Evolutionary conservation across 2,113 vertebrate genomes (phyloP).

Genomic region (Neodontobutis hainanensis): DNA sequence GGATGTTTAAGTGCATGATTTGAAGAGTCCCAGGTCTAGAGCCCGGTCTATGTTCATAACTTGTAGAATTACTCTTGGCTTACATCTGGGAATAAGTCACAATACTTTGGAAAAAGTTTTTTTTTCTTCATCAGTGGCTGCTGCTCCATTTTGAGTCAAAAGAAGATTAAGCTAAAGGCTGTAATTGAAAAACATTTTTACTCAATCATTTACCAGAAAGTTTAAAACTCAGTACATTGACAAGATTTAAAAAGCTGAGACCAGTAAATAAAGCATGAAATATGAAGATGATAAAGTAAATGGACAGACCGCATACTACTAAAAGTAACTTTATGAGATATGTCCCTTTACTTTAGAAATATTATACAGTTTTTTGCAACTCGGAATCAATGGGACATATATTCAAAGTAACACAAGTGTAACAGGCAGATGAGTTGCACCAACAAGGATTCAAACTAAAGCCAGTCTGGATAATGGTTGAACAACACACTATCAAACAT

Average conservation of each 20-base stretch:
- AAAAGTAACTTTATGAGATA: background rate
- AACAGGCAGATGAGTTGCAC: background rate
- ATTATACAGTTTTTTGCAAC: background rate
- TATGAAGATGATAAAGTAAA: no score
- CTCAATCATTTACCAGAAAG: no score
- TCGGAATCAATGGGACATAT: background rate
- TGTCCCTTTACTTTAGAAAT: background rate
- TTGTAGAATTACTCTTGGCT: background rate
- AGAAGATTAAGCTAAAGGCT: background rate
- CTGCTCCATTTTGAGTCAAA: slow-evolving; percentile 2
- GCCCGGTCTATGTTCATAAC: slow-evolving; percentile 6
- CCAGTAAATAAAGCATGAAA: background rate
- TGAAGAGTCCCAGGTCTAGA: background rate
- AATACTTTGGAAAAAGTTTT: background rate
- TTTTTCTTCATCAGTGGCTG: background rate
- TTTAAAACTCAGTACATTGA: no score
- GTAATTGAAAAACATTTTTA: slow-evolving; percentile 1
- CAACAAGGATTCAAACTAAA: no score
- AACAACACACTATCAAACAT: no score
- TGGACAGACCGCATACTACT: background rate
- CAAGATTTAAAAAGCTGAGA: no score
- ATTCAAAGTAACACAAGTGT: background rate
- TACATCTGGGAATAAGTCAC: slow-evolving; percentile 9
- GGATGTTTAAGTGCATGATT: background rate
- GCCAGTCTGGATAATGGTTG: no score